Conservation (phyloP, 2,113 vertebrate species). For the Cairina moschata region DNA sequence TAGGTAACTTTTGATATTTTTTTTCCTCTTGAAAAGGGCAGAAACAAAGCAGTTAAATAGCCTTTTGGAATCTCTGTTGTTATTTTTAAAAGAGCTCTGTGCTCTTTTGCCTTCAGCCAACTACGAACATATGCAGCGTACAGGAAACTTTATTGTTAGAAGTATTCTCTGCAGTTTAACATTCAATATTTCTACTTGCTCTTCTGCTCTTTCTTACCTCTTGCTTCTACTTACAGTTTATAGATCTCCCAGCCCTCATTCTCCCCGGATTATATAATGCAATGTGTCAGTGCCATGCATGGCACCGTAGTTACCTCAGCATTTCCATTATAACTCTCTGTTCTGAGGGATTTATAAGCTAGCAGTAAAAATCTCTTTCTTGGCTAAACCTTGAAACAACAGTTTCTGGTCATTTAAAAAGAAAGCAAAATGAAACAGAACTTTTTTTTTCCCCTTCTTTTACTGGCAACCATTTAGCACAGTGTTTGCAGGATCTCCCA, state of each 20-base stretch:
- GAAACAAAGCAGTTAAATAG: background rate
- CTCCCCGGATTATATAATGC: constrained; percentile 45
- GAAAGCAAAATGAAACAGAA: constrained; percentile 52
- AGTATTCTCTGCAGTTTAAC: constrained; percentile 28
- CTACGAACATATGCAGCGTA: background rate
- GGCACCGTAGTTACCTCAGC: constrained; percentile 51
- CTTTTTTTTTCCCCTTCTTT: background rate
- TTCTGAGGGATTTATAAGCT: constrained; percentile 55
- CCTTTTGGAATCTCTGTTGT: background rate
- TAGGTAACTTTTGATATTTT: background rate
- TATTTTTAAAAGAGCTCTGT: constrained; percentile 23
- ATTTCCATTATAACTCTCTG: constrained; percentile 57
- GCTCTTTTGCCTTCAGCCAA: background rate
- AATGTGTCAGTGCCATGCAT: constrained; percentile 30
- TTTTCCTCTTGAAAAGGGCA: background rate
- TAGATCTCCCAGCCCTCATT: constrained; percentile 47
- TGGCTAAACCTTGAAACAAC: constrained; percentile 44
- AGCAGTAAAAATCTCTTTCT: constrained; percentile 54
- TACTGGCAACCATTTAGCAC: background rate
- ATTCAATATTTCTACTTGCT: constrained; percentile 30
- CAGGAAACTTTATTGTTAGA: constrained; percentile 19
- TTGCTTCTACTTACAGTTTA: constrained; percentile 43
- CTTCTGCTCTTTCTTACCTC: constrained; percentile 9
- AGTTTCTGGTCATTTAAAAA: constrained; percentile 49
- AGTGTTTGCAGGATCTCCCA: constrained; percentile 1